Conservation (phyloP, 2,888 invertebrate genomes). For the Hirtodrosophila trivittata region DNA sequence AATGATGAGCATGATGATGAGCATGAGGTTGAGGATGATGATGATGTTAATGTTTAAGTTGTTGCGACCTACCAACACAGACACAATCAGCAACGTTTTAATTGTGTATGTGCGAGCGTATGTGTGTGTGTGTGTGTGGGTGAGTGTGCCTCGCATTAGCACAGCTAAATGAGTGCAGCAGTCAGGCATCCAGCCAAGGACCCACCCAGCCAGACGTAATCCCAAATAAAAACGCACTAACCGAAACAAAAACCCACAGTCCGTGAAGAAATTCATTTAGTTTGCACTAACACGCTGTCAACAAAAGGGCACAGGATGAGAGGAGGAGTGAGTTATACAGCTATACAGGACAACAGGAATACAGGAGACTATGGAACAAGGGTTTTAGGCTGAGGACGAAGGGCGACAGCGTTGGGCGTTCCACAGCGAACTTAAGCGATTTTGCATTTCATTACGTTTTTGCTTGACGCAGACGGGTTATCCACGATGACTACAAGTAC, state of each 20-base stretch:
- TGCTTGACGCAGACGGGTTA: constrained; percentile 43
- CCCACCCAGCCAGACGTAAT: constrained; percentile 49
- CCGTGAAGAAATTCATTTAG: constrained; percentile 80
- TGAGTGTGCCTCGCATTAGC: constrained; percentile 50
- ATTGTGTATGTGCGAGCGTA: constrained; percentile 17
- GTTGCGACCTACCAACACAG: constrained; percentile 41
- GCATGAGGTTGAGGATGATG: constrained; percentile 10
- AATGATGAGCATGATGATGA: constrained; percentile 28
- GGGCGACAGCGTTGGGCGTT: constrained; percentile 26
- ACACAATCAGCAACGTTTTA: constrained; percentile 28
- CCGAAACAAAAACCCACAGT: constrained; percentile 70
- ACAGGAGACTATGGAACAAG: constrained; percentile 5
- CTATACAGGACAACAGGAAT: constrained; percentile 13
- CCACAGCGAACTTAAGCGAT: constrained; percentile 71
- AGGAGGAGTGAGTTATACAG: constrained; percentile 7
- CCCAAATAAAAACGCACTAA: constrained; percentile 53
- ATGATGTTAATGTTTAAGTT: constrained; percentile 38
- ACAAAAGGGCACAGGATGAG: constrained; percentile 36
- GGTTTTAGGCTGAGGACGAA: constrained; percentile 1
- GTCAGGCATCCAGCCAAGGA: constrained; percentile 10
- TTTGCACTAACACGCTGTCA: constrained; percentile 82
- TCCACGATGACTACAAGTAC: constrained; percentile 7
- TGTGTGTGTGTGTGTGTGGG: constrained; percentile 17
- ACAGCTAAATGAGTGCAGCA: constrained; percentile 61
- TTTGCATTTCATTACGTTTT: constrained; percentile 77